Conservation (phyloP, 1,140 invertebrate genomes). For the Drosophila lacertosa region DNA sequence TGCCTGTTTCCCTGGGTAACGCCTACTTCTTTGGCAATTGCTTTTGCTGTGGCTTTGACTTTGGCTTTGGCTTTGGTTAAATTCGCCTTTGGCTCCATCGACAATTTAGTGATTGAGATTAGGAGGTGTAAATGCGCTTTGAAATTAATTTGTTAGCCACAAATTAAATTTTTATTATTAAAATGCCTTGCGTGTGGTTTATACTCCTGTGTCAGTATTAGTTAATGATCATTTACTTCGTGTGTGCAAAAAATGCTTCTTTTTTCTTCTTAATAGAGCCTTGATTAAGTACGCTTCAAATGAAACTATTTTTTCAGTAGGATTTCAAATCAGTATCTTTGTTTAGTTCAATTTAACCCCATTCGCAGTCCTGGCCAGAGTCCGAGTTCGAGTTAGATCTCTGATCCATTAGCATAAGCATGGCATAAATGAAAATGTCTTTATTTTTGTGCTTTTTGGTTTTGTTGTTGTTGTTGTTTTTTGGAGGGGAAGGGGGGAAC, state of each 20-base stretch:
- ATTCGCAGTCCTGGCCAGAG: not conserved
- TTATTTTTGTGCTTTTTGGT: conserved; percentile 28
- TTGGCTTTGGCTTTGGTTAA: conserved; percentile 30
- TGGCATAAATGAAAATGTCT: conserved; percentile 80
- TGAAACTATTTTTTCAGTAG: too few relatives aligned
- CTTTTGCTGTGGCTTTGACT: conserved; percentile 32
- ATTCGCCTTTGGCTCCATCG: conserved; percentile 53
- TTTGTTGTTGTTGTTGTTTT: conserved; percentile 11
- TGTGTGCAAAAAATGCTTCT: not conserved
- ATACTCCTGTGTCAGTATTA: not conserved
- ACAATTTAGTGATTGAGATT: conserved; percentile 81
- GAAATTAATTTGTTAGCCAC: conserved; percentile 80
- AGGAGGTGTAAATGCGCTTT: conserved; percentile 79
- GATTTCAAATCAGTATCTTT: too few relatives aligned
- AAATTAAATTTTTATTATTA: conserved; percentile 83
- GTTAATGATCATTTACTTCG: conserved; percentile 3
- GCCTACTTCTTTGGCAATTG: conserved; percentile 60
- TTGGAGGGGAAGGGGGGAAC: conserved; percentile 44
- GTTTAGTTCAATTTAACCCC: conserved; percentile 15
- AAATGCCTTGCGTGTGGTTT: conserved; percentile 73
- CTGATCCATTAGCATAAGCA: conserved; percentile 76
- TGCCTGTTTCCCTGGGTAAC: conserved; percentile 42
- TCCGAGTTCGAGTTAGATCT: conserved; percentile 38
- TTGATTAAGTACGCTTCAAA: not conserved
- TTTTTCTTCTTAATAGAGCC: too few relatives aligned